Evolutionary conservation across 2,797 vertebrate genomes (phyloP).

Genomic region (Limosa lapponica): DNA sequence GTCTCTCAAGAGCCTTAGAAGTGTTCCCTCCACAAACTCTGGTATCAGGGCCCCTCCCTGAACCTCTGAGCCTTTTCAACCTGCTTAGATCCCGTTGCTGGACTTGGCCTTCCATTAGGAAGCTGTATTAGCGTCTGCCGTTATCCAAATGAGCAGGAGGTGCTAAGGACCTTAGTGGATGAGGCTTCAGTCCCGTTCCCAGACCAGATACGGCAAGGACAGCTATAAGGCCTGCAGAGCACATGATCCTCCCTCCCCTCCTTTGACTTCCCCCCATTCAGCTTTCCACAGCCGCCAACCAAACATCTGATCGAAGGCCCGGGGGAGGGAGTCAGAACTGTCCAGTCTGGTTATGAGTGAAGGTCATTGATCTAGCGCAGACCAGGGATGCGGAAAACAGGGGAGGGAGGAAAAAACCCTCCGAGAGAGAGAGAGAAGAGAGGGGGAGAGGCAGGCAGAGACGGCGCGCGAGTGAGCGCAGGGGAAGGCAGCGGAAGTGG

Average conservation of each 20-base stretch:
- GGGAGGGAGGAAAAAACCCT: constrained; percentile 60
- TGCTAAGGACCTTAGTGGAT: neutral
- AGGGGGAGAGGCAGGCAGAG: neutral
- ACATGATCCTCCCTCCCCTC: neutral
- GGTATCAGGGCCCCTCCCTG: neutral
- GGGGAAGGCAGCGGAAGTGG: constrained; percentile 48
- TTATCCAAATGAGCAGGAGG: neutral
- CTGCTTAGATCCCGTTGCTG: neutral
- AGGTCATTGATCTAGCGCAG: constrained; percentile 80
- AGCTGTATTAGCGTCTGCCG: accelerated
- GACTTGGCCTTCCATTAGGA: neutral
- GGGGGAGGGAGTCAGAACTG: constrained; percentile 78
- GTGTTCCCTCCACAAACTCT: neutral
- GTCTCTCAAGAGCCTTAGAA: neutral
- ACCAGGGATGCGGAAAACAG: constrained; percentile 66
- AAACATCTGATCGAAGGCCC: constrained; percentile 77
- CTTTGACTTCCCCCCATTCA: constrained; percentile 10
- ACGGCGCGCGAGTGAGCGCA: neutral
- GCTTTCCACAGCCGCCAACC: constrained; percentile 57
- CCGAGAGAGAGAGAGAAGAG: constrained; percentile 7
- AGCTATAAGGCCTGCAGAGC: neutral
- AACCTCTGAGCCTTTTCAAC: neutral
- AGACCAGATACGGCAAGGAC: neutral
- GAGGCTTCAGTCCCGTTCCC: neutral
- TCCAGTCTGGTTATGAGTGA: constrained; percentile 81